Evolutionary conservation across 2,113 vertebrate species (phyloP).

Genomic region (western clawed frog (Xenopus tropicalis)): DNA sequence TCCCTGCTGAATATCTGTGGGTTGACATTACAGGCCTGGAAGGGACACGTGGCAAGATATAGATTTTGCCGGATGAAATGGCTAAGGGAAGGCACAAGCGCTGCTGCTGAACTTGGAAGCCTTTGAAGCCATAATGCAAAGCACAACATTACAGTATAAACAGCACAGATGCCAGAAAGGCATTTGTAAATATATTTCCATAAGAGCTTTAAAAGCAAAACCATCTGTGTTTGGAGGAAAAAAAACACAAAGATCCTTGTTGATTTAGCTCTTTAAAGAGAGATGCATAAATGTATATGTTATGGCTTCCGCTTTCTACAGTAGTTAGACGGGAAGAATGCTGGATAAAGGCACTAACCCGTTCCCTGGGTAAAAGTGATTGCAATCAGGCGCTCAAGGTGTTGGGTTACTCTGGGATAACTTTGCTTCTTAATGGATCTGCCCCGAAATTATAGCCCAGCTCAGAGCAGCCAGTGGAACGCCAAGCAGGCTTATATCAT

Average conservation of each 20-base stretch:
- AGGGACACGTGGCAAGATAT: slow-evolving; percentile 11
- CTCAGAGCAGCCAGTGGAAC: too few species aligned
- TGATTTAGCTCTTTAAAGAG: slow-evolving; percentile 43
- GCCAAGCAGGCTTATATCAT: too few species aligned
- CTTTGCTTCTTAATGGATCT: slow-evolving; percentile 23
- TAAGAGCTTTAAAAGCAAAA: slow-evolving; percentile 46
- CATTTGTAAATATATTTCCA: slow-evolving; percentile 31
- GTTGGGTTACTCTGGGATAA: slow-evolving; percentile 36
- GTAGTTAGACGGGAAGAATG: slow-evolving; percentile 41
- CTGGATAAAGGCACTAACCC: slow-evolving; percentile 30
- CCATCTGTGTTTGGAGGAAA: slow-evolving; percentile 14
- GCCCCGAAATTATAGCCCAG: not conserved
- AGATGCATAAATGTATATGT: slow-evolving; percentile 45
- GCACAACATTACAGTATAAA: slow-evolving; percentile 48
- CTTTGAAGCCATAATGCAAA: slow-evolving; percentile 59
- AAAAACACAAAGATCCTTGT: slow-evolving; percentile 42
- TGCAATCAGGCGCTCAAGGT: slow-evolving; percentile 41
- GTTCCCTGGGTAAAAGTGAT: slow-evolving; percentile 29
- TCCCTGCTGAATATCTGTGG: too few species aligned
- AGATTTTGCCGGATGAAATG: slow-evolving; percentile 22
- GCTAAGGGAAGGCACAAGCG: slow-evolving; percentile 25
- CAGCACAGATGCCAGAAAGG: not conserved
- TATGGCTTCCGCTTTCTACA: slow-evolving; percentile 45
- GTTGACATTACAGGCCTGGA: not conserved
- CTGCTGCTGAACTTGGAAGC: slow-evolving; percentile 48